phyloP scores from a whole-genome alignment of 2,113 vertebrate species.

The Lepus timidus region DNA sequence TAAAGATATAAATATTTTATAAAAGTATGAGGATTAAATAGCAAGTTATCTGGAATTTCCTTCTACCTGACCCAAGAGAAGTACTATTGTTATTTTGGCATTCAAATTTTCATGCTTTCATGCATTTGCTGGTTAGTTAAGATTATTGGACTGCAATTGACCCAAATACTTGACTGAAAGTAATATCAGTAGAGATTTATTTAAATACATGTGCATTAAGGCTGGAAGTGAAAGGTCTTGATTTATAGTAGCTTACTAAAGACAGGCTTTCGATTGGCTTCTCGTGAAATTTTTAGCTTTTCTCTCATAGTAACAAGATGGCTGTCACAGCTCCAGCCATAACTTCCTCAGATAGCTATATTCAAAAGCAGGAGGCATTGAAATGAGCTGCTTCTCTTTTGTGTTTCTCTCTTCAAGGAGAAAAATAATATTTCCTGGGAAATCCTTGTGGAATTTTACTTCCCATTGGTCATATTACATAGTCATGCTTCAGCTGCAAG shows the following conservation, averaged over 20 bases:
- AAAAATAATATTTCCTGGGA: background rate
- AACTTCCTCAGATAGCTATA: background rate
- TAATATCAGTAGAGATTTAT: background rate
- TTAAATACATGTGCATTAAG: background rate
- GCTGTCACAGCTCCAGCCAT: background rate
- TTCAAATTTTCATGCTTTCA: background rate
- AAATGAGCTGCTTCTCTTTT: background rate
- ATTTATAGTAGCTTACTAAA: background rate
- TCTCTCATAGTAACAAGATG: background rate
- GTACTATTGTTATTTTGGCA: background rate
- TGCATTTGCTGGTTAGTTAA: background rate
- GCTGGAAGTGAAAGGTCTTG: background rate
- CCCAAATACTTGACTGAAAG: slow-evolving; percentile 16
- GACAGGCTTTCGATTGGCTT: background rate
- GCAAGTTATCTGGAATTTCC: background rate
- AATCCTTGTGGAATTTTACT: background rate
- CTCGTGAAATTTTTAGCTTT: background rate
- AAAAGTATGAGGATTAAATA: background rate
- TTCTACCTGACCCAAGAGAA: background rate
- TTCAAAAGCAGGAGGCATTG: background rate
- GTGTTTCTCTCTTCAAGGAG: slow-evolving; percentile 3
- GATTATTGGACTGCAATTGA: background rate
- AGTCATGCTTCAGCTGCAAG: background rate
- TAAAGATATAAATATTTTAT: slow-evolving; percentile 41
- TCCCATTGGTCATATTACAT: background rate